Evolutionary conservation across 2,113 vertebrate species (phyloP).

Genomic region (Pterocles gutturalis): DNA sequence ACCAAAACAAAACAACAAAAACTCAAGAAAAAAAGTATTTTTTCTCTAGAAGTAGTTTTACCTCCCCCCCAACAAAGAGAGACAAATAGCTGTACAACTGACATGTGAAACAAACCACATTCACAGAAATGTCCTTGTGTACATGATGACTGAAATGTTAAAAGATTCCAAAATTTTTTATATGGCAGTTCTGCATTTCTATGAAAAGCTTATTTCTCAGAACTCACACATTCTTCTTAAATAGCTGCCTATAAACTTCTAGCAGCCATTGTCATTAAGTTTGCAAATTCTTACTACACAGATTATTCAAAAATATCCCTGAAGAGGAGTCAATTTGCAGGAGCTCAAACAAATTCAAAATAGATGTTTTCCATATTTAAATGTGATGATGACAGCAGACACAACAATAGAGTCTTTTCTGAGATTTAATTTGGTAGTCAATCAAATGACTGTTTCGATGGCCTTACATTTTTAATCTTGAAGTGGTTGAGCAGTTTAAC

Average conservation of each 20-base stretch:
- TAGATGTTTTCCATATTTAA: not conserved
- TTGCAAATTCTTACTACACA: not conserved
- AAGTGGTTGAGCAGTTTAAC: not conserved
- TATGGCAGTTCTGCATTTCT: not conserved
- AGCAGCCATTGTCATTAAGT: not conserved
- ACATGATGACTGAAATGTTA: not conserved
- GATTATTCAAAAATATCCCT: not conserved
- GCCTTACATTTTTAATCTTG: not conserved
- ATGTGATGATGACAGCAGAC: not conserved
- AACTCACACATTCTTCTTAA: not conserved
- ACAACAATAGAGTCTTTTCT: not conserved
- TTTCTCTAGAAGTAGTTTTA: not conserved
- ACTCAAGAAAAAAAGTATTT: not conserved
- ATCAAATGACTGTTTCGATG: not conserved
- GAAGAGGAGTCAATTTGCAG: not conserved
- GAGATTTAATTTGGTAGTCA: not conserved
- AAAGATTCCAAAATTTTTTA: not conserved
- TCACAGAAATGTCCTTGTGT: not conserved
- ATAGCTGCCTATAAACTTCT: not conserved
- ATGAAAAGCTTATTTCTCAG: not conserved
- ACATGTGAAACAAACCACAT: not conserved
- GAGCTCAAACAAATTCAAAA: not conserved
- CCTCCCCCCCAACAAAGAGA: too few species aligned
- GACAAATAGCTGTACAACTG: not conserved
- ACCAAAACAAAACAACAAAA: not conserved